Base-by-base conservation (phyloP, 2,113 vertebrate species). In the Toxotes jaculatrix region DNA sequence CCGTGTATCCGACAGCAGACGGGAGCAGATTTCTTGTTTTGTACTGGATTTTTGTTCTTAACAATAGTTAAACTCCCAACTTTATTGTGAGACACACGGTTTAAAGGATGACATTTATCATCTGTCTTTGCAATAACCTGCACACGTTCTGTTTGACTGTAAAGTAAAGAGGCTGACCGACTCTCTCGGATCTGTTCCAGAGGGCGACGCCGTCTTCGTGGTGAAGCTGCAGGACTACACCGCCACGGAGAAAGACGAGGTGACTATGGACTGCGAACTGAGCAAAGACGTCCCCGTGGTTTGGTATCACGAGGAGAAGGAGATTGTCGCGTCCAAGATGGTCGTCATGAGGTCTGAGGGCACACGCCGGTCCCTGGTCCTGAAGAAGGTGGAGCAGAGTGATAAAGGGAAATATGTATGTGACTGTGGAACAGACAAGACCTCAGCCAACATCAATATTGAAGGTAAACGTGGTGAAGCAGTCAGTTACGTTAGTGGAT, bases 211-310 rank as follows among this genome's bases (percentile, higher is more conserved):
- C 7, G 90, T 96, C 85, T 99, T 99, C 80, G 95, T 95, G 40
- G 95, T 96, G 89, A 99, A 98, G 92, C 90, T 99, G 38, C 97
- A 97, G 93, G 96, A 99, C 86, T 97, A 95, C 92, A 96, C 96
- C 0, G 97, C 96, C 71, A 93, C 97, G 0, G 98, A 99, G 91
- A 99, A 98, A 90, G 97, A 99, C 16, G 97, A 98, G 86, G 92
- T 99, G 77, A 94, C 84, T 32, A 91, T 99, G 74, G 93, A 96
- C 80, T 99, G 98, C 69, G 97, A 99, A 88, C 94, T 99, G 60
- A 99, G 97, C 93, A 99, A 98, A 95, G 97, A 99, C 4, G 98
- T 98, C 4, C 97, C 98, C 0, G 98, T 99, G 32, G 94, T 97
- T 74, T 99, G 98, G 98, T 97, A 96, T 80, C 96, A 96, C 88